A percentile compares a stretch with the other conserved stretches of the same genome.
These are phyloP conservation scores for Scaptomyza graminum DNA, from an alignment of 1,140 invertebrate species.

Conservation along the genomic window DNA sequence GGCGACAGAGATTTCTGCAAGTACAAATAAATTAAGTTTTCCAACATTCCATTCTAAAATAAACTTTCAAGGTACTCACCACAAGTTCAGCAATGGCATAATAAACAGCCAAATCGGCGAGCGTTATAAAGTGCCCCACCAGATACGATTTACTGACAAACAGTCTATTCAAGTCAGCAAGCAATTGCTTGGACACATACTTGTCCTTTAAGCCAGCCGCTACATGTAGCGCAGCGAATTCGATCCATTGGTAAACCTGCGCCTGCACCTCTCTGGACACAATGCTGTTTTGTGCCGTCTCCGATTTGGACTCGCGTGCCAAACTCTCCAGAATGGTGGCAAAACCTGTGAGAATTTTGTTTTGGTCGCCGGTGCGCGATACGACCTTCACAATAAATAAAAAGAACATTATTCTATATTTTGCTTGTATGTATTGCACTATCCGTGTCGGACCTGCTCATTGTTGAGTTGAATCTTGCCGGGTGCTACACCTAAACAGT, in stretches of 20 bases:
- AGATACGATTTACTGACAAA: constrained; percentile 85
- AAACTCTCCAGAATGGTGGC: constrained; percentile 84
- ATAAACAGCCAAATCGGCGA: constrained; percentile 86
- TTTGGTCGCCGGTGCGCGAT: constrained; percentile 63
- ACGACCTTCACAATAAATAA: constrained; percentile 79
- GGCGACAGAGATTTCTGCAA: constrained; percentile 84
- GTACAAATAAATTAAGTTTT: not conserved
- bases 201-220: constrained; percentile 84
- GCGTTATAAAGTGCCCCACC: constrained; percentile 85
- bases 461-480: constrained; percentile 71
- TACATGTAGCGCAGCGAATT: constrained; percentile 85
- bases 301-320: constrained; percentile 83
- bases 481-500: constrained; percentile 63
- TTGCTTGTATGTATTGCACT: not conserved
- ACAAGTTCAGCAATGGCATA: constrained; percentile 85
- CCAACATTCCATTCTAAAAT: not conserved
- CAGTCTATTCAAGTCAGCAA: constrained; percentile 85
- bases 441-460: constrained; percentile 60
- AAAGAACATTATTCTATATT: no score
- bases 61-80: constrained; percentile 72
- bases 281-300: constrained; percentile 69
- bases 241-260: constrained; percentile 85
- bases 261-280: constrained; percentile 62
- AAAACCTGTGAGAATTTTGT: constrained; percentile 84
- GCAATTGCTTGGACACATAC: constrained; percentile 63